phyloP scores from a whole-genome alignment of 2,888 invertebrate species.

The Allacma fusca region DNA sequence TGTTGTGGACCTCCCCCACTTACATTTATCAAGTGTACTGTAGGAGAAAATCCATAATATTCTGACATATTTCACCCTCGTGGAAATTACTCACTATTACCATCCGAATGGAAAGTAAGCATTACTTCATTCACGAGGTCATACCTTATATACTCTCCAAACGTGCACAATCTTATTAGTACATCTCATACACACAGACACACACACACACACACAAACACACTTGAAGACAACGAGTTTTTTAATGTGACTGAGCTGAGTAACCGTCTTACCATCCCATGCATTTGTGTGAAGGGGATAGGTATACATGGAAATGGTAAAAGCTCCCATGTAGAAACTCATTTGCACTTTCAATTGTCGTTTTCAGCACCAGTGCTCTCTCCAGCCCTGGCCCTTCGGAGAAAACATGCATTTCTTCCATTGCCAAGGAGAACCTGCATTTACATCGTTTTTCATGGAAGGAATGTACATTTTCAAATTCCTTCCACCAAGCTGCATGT shows the following conservation, averaged over 20 bases:
- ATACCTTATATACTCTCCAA: too few relatives aligned
- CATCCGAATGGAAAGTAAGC: too few relatives aligned
- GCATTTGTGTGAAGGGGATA: too few relatives aligned
- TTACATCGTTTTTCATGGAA: not conserved
- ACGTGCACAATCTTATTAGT: too few relatives aligned
- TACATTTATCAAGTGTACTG: not conserved
- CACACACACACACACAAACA: too few relatives aligned
- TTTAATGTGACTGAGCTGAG: too few relatives aligned
- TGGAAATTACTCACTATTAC: not conserved
- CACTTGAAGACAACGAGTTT: too few relatives aligned
- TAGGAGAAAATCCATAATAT: not conserved
- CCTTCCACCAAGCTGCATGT: conserved; percentile 1
- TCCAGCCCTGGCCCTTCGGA: not conserved
- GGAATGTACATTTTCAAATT: conserved; percentile 7
- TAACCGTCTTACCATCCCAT: too few relatives aligned
- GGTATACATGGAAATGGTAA: not conserved
- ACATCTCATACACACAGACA: too few relatives aligned
- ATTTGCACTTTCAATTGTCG: conserved; percentile 12
- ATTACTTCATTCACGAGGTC: too few relatives aligned
- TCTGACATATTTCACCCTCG: not conserved
- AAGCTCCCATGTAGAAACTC: not conserved
- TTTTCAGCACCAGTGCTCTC: conserved; percentile 10
- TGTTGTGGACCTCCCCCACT: not conserved
- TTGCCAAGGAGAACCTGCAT: not conserved
- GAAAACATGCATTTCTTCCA: not conserved